Evolutionary conservation across 2,113 vertebrate genomes (phyloP).

Genomic region (Panthera tigris): DNA sequence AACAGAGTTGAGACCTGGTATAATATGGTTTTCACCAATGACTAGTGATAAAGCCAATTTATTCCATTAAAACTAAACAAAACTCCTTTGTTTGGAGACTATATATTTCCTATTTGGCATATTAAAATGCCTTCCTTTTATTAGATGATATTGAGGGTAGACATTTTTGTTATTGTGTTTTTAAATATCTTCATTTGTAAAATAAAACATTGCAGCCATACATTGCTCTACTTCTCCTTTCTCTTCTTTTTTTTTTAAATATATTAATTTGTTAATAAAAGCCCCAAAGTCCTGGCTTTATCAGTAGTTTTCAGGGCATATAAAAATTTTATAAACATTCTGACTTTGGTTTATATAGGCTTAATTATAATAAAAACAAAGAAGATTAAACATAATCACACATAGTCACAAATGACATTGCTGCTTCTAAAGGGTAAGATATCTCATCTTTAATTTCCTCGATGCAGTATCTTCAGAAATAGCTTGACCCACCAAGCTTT

Average conservation of each 20-base stretch:
- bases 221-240: too few species aligned
- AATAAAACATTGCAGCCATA: background rate
- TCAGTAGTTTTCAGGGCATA: background rate
- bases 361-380: background rate
- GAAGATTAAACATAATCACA: background rate
- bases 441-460: background rate
- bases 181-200: background rate
- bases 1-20: background rate
- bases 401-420: background rate
- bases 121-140: background rate
- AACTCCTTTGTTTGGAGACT: background rate
- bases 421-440: background rate
- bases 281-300: background rate
- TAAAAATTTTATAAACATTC: background rate
- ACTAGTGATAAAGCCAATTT: background rate
- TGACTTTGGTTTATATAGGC: background rate
- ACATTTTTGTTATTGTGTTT: background rate
- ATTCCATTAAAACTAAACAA: background rate
- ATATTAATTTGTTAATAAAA: background rate
- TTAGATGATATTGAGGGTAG: background rate
- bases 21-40: too few species aligned
- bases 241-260: background rate
- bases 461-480: rapidly evolving
- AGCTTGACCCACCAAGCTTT: background rate
- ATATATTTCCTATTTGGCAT: background rate